Evolutionary conservation across 1,140 invertebrate species (phyloP).

Genomic region (Berghia stephanieae): DNA sequence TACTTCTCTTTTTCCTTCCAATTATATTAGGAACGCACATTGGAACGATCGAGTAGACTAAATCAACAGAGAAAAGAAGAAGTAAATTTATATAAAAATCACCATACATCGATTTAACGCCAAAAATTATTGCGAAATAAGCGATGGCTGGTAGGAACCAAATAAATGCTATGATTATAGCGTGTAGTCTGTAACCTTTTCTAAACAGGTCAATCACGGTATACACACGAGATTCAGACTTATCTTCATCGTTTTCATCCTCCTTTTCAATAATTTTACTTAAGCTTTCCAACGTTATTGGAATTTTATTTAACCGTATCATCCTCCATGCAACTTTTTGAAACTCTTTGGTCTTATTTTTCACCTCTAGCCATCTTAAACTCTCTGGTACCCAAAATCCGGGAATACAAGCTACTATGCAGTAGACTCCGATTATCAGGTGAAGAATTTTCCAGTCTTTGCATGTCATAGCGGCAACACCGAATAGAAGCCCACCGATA

Average conservation of each 20-base stretch:
- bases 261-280: background rate
- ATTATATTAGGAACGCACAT: background rate
- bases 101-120: background rate
- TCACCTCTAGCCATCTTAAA: background rate
- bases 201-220: background rate
- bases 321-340: background rate
- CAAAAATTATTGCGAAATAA: background rate
- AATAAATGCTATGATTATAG: background rate
- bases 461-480: background rate
- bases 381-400: background rate
- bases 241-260: background rate
- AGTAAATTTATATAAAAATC: constrained; percentile 5
- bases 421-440: background rate
- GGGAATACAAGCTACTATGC: background rate
- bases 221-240: background rate
- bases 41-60: background rate
- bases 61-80: background rate
- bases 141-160: background rate
- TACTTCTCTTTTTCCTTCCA: background rate
- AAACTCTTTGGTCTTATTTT: no score
- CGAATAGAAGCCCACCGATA: background rate
- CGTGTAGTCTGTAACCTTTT: background rate
- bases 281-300: background rate
- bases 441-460: background rate
- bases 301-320: background rate